A percentile compares a stretch with the other conserved stretches of the same genome.
Evolutionary conservation across 1,140 invertebrate species (phyloP).

Genomic region (Zophobas atratus): DNA sequence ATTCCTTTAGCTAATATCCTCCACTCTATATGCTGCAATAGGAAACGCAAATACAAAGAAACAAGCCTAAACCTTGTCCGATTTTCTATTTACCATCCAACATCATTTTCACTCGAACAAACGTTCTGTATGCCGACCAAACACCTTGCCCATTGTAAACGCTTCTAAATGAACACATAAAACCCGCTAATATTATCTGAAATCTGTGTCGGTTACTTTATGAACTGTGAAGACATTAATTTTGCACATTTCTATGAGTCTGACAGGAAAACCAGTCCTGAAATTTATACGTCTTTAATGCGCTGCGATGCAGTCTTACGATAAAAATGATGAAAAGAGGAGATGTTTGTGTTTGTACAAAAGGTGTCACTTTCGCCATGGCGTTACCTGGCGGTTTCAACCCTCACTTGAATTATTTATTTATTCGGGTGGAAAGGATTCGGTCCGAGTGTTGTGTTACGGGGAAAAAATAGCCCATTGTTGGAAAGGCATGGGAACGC

Average conservation of each 20-base stretch:
- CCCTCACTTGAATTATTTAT: constrained; percentile 7
- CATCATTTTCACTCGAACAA: constrained; percentile 40
- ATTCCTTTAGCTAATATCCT: too few species aligned
- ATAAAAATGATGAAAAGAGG: constrained; percentile 3
- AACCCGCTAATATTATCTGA: constrained; percentile 32
- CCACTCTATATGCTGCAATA: not conserved
- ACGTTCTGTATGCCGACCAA: constrained; percentile 30
- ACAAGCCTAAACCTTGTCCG: constrained; percentile 38
- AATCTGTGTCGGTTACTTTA: constrained; percentile 37
- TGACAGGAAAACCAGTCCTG: constrained; percentile 7
- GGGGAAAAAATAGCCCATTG: constrained; percentile 11
- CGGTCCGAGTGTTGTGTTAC: constrained; percentile 22
- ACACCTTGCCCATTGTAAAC: constrained; percentile 42
- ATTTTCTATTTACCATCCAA: constrained; percentile 27
- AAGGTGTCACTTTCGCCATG: constrained; percentile 23
- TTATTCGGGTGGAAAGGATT: constrained; percentile 35
- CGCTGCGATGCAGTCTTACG: not conserved
- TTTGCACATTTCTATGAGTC: constrained; percentile 12
- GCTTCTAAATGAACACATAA: constrained; percentile 18
- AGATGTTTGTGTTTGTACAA: not conserved
- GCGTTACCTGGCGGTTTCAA: constrained; percentile 11
- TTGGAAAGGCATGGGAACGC: constrained; percentile 34
- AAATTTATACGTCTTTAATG: constrained; percentile 25
- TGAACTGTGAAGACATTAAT: constrained; percentile 40
- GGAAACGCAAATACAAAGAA: constrained; percentile 30